These are phyloP conservation scores for Sorex maritimensis DNA, from an alignment of 2,797 vertebrate species.

Conservation along the genomic window DNA sequence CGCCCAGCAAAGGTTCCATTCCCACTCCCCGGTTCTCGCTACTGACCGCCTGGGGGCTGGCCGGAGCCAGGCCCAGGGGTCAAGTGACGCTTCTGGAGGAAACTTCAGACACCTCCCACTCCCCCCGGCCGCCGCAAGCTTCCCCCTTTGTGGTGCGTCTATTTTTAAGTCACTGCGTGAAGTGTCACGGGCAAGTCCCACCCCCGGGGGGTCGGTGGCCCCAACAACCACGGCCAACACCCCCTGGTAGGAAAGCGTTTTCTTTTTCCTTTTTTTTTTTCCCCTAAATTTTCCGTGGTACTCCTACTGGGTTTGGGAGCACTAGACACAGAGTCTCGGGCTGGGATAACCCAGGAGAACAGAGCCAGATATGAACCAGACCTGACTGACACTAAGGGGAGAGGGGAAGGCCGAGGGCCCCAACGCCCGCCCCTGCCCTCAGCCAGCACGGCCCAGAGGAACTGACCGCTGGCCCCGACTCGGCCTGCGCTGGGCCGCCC, in stretches of 20 bases:
- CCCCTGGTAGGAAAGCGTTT: conserved; percentile 37
- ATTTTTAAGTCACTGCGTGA: conserved; percentile 6
- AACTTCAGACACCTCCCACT: conserved; percentile 39
- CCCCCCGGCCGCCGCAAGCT: background rate
- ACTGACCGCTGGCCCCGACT: no score
- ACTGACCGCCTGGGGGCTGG: background rate
- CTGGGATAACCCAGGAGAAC: no score
- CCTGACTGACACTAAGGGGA: no score
- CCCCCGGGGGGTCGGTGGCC: background rate
- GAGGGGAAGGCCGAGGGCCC: no score
- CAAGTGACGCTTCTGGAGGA: conserved; percentile 58
- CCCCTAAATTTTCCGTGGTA: background rate
- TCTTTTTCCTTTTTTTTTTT: background rate
- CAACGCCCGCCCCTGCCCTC: no score
- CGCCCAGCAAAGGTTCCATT: background rate
- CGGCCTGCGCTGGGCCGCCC: no score
- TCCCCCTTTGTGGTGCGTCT: conserved; percentile 17
- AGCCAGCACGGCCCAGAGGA: no score
- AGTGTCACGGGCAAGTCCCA: conserved; percentile 4
- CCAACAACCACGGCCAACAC: background rate
- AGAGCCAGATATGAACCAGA: no score
- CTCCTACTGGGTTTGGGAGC: no score
- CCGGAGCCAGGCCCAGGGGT: conserved; percentile 1
- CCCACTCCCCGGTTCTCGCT: background rate
- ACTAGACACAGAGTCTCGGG: no score